Evolutionary conservation across 2,888 invertebrate genomes (phyloP), one percentile per base, ranked within the genome.

Genomic region (Pristionchus maxplancki): DNA sequence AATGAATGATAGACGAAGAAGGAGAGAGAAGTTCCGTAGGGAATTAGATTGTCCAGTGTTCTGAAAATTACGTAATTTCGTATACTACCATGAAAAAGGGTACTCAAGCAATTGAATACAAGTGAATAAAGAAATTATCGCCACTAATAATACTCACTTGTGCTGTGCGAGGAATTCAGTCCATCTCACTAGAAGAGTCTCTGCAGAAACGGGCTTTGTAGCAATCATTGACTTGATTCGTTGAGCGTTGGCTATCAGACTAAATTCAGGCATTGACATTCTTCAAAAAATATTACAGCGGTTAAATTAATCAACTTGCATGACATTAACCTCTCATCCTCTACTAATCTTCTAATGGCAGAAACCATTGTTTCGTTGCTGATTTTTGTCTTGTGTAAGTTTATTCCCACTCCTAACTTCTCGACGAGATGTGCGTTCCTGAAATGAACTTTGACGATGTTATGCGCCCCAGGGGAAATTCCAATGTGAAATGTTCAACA

Each of bases 91-190:
- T 28, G 62, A n/a, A 28, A 1, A 4, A 62, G 15, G 3, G 53
- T 53, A 3, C 28, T 28, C 6, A n/a, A 62, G n/a, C 17, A 24
- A 24, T 58, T n/a, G 4, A 28, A 28, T 28, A 6, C n/a, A 6
- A 62, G 17, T 58, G 20, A 44, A 9, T 11, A 5, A 58, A 58
- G 17, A 58, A 15, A 5, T 17, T 5, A 5, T 58, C 17, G n/a
- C n/a, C 17, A 58, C 5, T 5, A 58, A 58, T 58, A 2, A 3
- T 6, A 31, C 85, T 64, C 48, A 85, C 82, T 89, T 92, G 91
- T 92, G 92, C 89, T 92, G 91, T n/a, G 92, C 93, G 24, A 91
- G 74, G 85, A 93, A 91, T 78, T 91, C 92, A 1, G 93, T 91
- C 91, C 92, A 93, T 71, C 84, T 84, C 6, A 92, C 89, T 37